These are phyloP conservation scores for Philotrypesis tridentata DNA, from an alignment of 1,140 invertebrate genomes.

Conservation along the genomic window DNA sequence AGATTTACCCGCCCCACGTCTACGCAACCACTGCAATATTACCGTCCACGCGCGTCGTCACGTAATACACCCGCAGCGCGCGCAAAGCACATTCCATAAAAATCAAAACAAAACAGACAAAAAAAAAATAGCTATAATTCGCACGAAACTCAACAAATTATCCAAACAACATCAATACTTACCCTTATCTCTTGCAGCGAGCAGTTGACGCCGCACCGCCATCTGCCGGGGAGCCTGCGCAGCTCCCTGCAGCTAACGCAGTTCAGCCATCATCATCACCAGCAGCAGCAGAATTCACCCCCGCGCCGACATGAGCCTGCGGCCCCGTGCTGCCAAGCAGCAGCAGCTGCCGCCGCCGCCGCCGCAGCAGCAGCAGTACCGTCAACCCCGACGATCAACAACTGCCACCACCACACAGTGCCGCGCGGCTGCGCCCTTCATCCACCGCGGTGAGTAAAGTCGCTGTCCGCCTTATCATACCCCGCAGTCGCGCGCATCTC, in stretches of 20 bases:
- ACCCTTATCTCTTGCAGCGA: conserved; percentile 56
- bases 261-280: conserved; percentile 53
- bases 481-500: too few species aligned
- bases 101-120: too few species aligned
- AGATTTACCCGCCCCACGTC: too few species aligned
- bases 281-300: conserved; percentile 52
- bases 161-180: neutral
- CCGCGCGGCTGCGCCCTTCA: conserved; percentile 62
- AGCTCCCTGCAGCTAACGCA: conserved; percentile 57
- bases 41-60: too few species aligned
- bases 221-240: conserved; percentile 60
- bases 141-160: too few species aligned
- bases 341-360: conserved; percentile 46
- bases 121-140: too few species aligned
- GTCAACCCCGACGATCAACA: conserved; percentile 55
- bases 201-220: conserved; percentile 60
- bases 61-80: too few species aligned
- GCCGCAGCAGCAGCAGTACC: conserved; percentile 24
- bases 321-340: conserved; percentile 45
- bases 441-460: conserved; percentile 62
- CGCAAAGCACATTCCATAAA: too few species aligned
- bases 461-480: conserved; percentile 36
- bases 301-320: conserved; percentile 55
- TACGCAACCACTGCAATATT: too few species aligned
- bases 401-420: conserved; percentile 57